Evolutionary conservation across 2,888 invertebrate species (phyloP).

Genomic region (Hypomecis atomaria): DNA sequence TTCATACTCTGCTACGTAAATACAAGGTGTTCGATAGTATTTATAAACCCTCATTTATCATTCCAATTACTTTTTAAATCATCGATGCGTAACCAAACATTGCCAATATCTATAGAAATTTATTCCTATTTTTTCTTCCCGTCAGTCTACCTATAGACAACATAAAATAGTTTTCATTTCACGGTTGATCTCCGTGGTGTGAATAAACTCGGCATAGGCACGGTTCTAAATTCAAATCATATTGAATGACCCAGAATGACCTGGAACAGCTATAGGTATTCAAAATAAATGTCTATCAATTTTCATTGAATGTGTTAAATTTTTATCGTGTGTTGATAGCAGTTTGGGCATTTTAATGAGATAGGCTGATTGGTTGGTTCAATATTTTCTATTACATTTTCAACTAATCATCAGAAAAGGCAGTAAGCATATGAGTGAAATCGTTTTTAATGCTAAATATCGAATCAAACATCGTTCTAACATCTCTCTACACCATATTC

Average conservation of each 20-base stretch:
- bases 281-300: slow-evolving; percentile 53
- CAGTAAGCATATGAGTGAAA: no score
- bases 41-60: slow-evolving; percentile 6
- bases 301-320: slow-evolving; percentile 41
- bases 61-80: slow-evolving; percentile 7
- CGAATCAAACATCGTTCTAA: background rate
- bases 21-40: slow-evolving; percentile 16
- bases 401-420: no score
- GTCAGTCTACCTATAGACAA: background rate
- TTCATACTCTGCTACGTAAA: slow-evolving; percentile 21
- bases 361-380: background rate
- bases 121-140: background rate
- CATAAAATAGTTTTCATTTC: slow-evolving; percentile 55
- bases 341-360: slow-evolving; percentile 7
- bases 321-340: slow-evolving; percentile 21
- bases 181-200: slow-evolving; percentile 61
- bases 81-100: slow-evolving; percentile 4
- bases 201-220: slow-evolving; percentile 56
- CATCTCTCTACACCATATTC: slow-evolving; percentile 42
- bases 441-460: no score
- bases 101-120: background rate
- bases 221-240: slow-evolving; percentile 62
- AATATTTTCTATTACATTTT: slow-evolving; percentile 10
- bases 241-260: slow-evolving; percentile 42
- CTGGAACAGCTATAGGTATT: slow-evolving; percentile 41